Base-by-base conservation (phyloP, 2,888 invertebrate species). In the Drosophila phalerata region DNA sequence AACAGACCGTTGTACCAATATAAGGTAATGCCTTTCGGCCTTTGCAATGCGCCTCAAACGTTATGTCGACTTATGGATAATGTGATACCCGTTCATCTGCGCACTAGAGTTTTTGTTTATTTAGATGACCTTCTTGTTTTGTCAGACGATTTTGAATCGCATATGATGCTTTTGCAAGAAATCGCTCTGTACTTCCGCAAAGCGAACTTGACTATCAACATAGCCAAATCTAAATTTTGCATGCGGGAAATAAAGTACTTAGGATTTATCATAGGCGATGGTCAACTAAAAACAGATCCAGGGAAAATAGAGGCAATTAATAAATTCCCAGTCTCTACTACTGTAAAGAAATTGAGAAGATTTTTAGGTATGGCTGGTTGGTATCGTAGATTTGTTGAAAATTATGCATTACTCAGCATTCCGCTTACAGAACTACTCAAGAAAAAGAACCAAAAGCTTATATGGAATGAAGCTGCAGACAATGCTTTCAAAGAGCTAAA, bases 301-400 rank as follows among this genome's bases (percentile, higher is more conserved):
- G 34, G 15, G 1, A 66, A 60, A 22, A 42, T 60, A 8, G 40
- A 28, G 0, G 47, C 47, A 8, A 48, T 53, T 22, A 17, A 17
- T 1, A 38, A 58, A 1, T 53, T 60, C 9, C 60, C 48, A 3
- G 9, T 53, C 3, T 53, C 66, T 5, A 19, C 38, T 2, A 22
- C 53, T 5, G 19, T 66, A 5, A 66, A 49, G 11, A 34, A 55
- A 28, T 19, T 66, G 2, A 15, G 45, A 0, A 8, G 52, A 47
- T 53, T 62, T 19, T 47, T 45, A 19, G 28, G 47, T 9, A 25
- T 37, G 15, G 34, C 37, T 1, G 47, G 37, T 1, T 57, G 37
- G 37, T 37, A 37, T 19, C 34, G 49, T 11, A 10, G 49, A 2
- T 34, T 49, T 34, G 62, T 55, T 4, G 55, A 55, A 38, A 62